phyloP scores from a whole-genome alignment of 2,113 vertebrate species.

The Tragelaphus buxtoni region DNA sequence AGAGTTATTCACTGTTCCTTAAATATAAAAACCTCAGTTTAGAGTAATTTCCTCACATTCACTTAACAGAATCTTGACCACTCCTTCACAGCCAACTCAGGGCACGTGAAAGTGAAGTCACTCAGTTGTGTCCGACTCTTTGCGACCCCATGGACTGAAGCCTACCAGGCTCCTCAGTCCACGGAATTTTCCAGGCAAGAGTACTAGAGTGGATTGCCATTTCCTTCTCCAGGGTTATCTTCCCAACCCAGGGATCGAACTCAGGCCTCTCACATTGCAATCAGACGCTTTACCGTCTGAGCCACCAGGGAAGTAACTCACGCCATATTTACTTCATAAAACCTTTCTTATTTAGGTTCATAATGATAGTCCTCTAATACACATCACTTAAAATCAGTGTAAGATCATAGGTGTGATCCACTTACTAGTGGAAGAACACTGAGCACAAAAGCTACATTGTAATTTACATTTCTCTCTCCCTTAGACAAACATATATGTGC shows the following conservation, averaged over 20 bases:
- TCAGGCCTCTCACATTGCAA: neutral
- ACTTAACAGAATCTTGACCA: neutral
- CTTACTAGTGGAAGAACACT: neutral
- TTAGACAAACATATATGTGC: neutral
- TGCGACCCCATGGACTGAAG: neutral
- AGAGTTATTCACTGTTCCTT: neutral
- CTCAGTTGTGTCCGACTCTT: neutral
- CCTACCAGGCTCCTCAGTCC: neutral
- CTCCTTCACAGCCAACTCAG: neutral
- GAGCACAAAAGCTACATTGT: neutral
- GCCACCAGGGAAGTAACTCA: neutral
- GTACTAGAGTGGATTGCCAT: neutral
- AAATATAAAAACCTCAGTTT: neutral
- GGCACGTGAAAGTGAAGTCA: neutral
- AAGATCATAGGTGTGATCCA: neutral
- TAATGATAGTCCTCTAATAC: neutral
- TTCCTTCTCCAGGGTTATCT: neutral
- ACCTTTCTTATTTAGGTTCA: neutral
- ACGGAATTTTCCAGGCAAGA: neutral
- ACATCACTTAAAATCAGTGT: neutral
- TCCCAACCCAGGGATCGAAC: neutral
- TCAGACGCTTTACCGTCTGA: neutral
- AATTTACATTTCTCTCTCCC: neutral
- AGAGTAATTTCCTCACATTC: neutral
- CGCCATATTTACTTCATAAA: neutral